phyloP scores from a whole-genome alignment of 2,113 vertebrate species.

The Semnopithecus entellus region DNA sequence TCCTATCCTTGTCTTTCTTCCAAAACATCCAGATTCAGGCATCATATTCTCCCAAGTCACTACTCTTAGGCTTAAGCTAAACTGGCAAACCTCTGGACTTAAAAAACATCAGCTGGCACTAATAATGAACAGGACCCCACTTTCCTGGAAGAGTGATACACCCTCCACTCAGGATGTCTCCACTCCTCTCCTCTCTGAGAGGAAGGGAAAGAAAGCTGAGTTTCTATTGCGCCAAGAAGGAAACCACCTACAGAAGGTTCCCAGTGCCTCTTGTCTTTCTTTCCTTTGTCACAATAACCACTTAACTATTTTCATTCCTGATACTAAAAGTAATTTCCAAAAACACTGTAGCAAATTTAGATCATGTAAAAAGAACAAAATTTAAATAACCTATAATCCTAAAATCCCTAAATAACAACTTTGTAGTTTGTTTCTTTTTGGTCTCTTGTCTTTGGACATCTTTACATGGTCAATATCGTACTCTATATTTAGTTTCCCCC shows the following conservation, averaged over 20 bases:
- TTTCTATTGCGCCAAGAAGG: neutral
- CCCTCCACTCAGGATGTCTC: neutral
- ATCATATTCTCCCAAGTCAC: neutral
- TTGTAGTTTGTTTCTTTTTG: neutral
- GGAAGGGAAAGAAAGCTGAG: rapidly evolving
- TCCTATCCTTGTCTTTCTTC: neutral
- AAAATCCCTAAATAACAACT: neutral
- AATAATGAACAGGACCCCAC: neutral
- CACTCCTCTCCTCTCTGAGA: neutral
- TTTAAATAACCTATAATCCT: neutral
- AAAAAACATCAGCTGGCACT: neutral
- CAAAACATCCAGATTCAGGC: neutral
- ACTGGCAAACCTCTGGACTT: neutral
- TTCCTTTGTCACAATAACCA: neutral
- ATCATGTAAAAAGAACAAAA: neutral
- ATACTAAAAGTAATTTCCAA: neutral
- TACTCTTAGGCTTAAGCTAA: neutral
- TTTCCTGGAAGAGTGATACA: rapidly evolving
- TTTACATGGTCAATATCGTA: neutral
- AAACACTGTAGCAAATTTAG: neutral
- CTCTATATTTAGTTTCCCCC: neutral
- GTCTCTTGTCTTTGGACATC: neutral
- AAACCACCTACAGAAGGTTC: neutral
- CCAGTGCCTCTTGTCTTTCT: neutral
- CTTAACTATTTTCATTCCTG: neutral